Conservation (phyloP, 1,140 invertebrate genomes). For the Mamestra configurata region DNA sequence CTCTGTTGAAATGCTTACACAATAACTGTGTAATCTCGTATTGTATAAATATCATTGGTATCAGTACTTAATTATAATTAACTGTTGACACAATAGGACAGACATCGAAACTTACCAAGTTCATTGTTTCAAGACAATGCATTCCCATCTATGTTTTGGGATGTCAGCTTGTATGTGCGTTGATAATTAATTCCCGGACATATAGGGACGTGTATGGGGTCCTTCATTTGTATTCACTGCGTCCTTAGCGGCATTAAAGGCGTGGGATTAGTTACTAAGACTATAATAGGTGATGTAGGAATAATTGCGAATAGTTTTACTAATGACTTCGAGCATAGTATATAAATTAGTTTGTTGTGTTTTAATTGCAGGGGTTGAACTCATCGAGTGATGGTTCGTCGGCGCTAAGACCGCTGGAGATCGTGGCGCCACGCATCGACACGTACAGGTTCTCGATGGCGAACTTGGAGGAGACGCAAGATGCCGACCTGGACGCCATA, state of each 20-base stretch:
- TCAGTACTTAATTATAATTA: conserved; percentile 34
- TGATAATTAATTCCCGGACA: conserved; percentile 71
- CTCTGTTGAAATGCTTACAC: not conserved
- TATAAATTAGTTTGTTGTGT: not conserved
- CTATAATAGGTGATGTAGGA: conserved; percentile 39
- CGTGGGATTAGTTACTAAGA: conserved; percentile 66
- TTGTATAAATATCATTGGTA: not conserved
- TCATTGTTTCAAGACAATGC: conserved; percentile 80
- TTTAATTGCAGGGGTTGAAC: conserved; percentile 75
- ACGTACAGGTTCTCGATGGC: conserved; percentile 97
- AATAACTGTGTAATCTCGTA: not conserved
- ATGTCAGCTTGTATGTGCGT: conserved; percentile 66
- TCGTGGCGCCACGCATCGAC: conserved; percentile 91
- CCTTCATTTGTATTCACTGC: conserved; percentile 67
- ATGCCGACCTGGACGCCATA: conserved; percentile 98
- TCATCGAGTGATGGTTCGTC: conserved; percentile 65
- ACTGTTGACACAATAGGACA: conserved; percentile 48
- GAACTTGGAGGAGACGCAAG: conserved; percentile 97
- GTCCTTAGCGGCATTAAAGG: conserved; percentile 59
- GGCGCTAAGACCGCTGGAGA: conserved; percentile 79
- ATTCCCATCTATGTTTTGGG: conserved; percentile 74
- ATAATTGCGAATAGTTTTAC: conserved; percentile 1
- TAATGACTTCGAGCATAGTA: not conserved
- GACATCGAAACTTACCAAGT: conserved; percentile 55
- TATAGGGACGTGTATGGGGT: conserved; percentile 62